These are phyloP conservation scores for Sarcophaga variegata DNA, from an alignment of 2,888 invertebrate species.

Conservation along the genomic window DNA sequence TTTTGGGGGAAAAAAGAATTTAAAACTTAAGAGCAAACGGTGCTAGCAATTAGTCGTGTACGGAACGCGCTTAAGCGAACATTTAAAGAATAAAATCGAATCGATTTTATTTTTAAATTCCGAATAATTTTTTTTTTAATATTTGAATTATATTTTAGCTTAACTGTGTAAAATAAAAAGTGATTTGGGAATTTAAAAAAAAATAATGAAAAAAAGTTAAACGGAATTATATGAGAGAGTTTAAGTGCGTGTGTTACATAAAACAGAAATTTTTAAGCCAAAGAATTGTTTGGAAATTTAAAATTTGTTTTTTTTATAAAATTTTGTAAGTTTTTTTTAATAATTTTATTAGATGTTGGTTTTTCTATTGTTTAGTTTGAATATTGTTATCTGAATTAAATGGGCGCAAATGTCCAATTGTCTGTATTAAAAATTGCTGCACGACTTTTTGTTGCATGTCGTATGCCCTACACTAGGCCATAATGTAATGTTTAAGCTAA, in stretches of 20 bases:
- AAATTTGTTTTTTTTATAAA: too few relatives aligned
- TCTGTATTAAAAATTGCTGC: conserved; percentile 75
- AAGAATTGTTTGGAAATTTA: too few relatives aligned
- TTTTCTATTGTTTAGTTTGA: conserved; percentile 15
- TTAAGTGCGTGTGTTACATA: too few relatives aligned
- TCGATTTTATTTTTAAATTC: neutral
- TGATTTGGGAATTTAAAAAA: conserved; percentile 4
- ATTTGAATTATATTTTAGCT: conserved; percentile 29
- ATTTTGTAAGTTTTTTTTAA: too few relatives aligned
- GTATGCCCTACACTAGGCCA: conserved; percentile 3
- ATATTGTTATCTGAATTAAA: neutral
- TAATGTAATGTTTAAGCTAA: too few relatives aligned
- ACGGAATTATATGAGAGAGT: too few relatives aligned
- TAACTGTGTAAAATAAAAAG: neutral
- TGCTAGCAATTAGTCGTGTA: conserved; percentile 74
- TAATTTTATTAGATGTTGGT: neutral
- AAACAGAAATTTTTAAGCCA: too few relatives aligned
- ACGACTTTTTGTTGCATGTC: conserved; percentile 66
- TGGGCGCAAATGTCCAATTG: conserved; percentile 70
- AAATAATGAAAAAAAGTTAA: neutral
- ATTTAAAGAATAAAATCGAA: conserved; percentile 52
- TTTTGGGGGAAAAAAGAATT: conserved; percentile 66
- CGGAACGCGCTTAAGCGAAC: conserved; percentile 78
- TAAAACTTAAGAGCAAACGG: conserved; percentile 75
- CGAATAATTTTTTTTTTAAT: neutral